Evolutionary conservation across 2,888 invertebrate genomes (phyloP).

Genomic region (Clanis bilineata): DNA sequence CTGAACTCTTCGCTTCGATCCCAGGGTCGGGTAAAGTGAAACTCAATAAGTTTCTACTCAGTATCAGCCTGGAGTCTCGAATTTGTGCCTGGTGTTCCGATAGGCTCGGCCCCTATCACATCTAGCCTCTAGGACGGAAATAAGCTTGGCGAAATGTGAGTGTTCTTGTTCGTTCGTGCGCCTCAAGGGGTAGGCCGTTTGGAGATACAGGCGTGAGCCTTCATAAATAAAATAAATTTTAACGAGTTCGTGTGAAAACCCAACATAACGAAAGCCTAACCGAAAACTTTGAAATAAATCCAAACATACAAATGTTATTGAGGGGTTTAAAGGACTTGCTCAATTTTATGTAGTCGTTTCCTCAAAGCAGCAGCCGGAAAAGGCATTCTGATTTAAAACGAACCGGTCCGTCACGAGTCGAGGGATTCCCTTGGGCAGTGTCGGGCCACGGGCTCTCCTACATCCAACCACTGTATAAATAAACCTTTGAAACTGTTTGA

Average conservation of each 20-base stretch:
- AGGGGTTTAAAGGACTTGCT: conserved; percentile 4
- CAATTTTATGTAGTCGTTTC: conserved; percentile 1
- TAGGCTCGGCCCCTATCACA: too few species aligned
- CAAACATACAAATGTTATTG: conserved; percentile 1
- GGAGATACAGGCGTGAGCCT: too few species aligned
- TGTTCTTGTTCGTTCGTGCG: too few species aligned
- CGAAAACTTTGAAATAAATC: background rate
- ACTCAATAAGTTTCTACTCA: too few species aligned
- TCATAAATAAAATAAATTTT: background rate
- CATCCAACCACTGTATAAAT: conserved; percentile 32
- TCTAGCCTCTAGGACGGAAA: too few species aligned
- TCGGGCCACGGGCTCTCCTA: conserved; percentile 26
- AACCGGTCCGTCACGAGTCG: conserved; percentile 32
- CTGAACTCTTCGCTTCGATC: too few species aligned
- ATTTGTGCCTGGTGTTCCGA: too few species aligned
- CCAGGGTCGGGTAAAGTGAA: too few species aligned
- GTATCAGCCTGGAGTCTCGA: too few species aligned
- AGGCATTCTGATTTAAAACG: conserved; percentile 37
- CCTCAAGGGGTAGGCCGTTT: too few species aligned
- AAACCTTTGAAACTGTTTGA: conserved; percentile 29
- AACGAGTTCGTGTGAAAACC: background rate
- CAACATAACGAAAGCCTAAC: background rate
- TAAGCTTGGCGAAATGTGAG: too few species aligned
- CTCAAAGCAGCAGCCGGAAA: conserved; percentile 32
- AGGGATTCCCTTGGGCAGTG: conserved; percentile 48